Base-by-base conservation (phyloP, 2,888 invertebrate genomes). In the Carterocephalus palaemon region DNA sequence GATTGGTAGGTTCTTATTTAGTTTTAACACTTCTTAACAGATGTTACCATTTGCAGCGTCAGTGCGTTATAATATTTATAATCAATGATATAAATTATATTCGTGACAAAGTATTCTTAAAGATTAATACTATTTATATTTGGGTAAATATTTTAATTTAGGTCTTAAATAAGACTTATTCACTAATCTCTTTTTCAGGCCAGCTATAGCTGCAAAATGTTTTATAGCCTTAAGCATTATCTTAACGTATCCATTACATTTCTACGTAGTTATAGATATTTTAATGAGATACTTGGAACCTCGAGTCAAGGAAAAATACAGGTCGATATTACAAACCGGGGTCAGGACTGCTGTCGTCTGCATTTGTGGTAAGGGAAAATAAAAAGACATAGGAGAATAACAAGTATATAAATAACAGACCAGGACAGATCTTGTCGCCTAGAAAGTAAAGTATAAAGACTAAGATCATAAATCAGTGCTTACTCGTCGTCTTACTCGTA, bases 241-340 rank as follows among this genome's bases (percentile, higher is more conserved):
- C 55, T 92, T 98, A 56, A 95, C 97, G 0, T 99, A 96, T 69
- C 95, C 95, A 6, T 89, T 99, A 0, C 98, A 98, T 75, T 95
- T 96, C 71, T 98, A 94, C 74, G 97, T 99, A 0, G 96, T 98
- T 1, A 90, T 95, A 59, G 94, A 95, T 41, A 94, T 97, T 40
- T 89, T 96, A 24, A 96, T 94, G 90, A 91, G 91, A 31, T 89
- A 89, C 88, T 46, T 92, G 85, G 72, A 95, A 65, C 64, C 91
- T 67, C 61, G 93, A 67, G 70, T 96, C 90, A 64, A 66, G 5
- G 62, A 74, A 15, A 64, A 70, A 34, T 74, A 79, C 45, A 58
- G 54, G 15, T 63, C 59, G 22, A 46, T 70, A 2, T 47, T 67
- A 3, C 79, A 83, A 57, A 62, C 79, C n/a, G 31, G 66, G 2